Conservation (phyloP, 2,113 vertebrate species). For the Gnathonemus longibarbis region DNA sequence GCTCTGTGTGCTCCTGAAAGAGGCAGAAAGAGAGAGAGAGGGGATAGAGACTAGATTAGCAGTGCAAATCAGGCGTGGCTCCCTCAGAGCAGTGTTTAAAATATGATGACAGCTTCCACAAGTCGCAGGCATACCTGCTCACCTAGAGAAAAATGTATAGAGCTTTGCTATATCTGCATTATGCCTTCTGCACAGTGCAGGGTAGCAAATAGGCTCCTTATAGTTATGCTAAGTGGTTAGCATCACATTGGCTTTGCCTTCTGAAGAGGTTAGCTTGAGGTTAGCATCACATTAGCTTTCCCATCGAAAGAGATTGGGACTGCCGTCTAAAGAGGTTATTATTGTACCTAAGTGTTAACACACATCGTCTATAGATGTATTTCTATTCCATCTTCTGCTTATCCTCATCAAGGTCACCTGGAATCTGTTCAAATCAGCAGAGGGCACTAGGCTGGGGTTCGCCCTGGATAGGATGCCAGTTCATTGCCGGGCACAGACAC, state of each 20-base stretch:
- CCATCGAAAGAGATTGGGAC: neutral
- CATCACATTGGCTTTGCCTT: neutral
- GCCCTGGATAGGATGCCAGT: neutral
- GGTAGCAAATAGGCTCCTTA: conserved; percentile 15
- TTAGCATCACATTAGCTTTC: neutral
- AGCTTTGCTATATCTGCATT: conserved; percentile 15
- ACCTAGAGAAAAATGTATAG: conserved; percentile 7
- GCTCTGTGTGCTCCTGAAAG: neutral
- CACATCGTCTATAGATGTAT: neutral
- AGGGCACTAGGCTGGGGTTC: neutral
- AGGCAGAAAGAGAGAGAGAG: neutral
- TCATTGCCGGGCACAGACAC: neutral
- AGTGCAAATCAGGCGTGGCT: conserved; percentile 48
- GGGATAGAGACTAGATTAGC: conserved; percentile 36
- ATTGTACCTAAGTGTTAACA: neutral
- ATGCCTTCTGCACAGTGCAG: conserved; percentile 15
- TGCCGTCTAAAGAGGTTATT: neutral
- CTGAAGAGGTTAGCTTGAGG: neutral
- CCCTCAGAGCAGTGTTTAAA: conserved; percentile 38
- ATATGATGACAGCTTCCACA: conserved; percentile 52
- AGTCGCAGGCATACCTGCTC: conserved; percentile 27
- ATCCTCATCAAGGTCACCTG: neutral
- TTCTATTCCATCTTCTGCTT: neutral
- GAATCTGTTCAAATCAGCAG: neutral
- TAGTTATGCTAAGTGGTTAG: neutral